Evolutionary conservation across 2,888 invertebrate genomes (phyloP).

Genomic region (Lamproptera curius): DNA sequence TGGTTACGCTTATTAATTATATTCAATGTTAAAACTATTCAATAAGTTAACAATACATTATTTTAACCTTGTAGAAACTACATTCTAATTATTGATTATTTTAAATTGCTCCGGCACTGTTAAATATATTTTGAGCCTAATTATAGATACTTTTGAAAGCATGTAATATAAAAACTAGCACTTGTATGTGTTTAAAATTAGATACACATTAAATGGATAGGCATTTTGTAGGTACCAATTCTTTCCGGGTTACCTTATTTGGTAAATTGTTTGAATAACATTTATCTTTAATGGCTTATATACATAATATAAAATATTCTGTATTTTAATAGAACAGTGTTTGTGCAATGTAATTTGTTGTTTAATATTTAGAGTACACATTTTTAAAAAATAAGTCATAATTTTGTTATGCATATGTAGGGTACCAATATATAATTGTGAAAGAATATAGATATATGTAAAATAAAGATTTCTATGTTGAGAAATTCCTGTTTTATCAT

Average conservation of each 20-base stretch:
- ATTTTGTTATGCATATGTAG: not conserved
- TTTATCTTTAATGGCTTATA: too few relatives aligned
- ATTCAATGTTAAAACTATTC: constrained; percentile 25
- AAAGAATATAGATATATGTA: not conserved
- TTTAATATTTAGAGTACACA: not conserved
- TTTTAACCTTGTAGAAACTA: not conserved
- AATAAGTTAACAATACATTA: not conserved
- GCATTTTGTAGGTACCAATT: too few relatives aligned
- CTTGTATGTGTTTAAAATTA: not conserved
- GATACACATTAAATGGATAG: not conserved
- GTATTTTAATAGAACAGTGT: not conserved
- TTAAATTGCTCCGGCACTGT: not conserved
- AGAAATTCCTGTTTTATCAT: not conserved
- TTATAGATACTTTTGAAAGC: too few relatives aligned
- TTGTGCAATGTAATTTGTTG: not conserved
- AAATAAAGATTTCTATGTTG: not conserved
- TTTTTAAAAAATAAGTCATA: not conserved
- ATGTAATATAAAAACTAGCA: too few relatives aligned
- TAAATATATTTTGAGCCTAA: too few relatives aligned
- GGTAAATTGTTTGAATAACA: too few relatives aligned
- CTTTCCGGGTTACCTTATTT: too few relatives aligned
- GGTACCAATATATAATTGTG: not conserved
- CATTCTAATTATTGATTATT: not conserved
- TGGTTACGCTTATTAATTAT: constrained; percentile 64
- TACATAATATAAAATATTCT: too few relatives aligned